These are phyloP conservation scores for Neogale vison DNA, from an alignment of 2,113 vertebrate genomes.

Conservation along the genomic window DNA sequence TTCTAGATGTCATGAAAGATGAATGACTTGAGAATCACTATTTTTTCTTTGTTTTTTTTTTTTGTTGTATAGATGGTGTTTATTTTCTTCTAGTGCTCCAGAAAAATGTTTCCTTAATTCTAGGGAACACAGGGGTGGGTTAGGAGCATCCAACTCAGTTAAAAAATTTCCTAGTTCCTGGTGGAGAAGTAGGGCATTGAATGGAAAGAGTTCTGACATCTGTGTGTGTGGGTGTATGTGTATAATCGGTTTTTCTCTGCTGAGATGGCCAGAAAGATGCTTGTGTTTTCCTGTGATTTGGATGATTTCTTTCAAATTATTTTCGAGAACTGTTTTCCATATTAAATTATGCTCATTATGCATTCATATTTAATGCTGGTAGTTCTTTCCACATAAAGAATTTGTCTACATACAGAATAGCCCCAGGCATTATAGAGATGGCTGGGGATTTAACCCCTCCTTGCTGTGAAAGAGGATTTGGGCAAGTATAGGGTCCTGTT, in stretches of 20 bases:
- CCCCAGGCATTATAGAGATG: neutral
- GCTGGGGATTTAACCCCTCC: neutral
- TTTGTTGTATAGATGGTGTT: neutral
- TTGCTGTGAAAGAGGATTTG: neutral
- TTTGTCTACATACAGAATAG: neutral
- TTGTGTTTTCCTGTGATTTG: neutral
- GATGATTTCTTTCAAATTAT: conserved; percentile 19
- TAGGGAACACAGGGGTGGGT: neutral
- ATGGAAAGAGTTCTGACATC: neutral
- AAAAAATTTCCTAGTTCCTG: neutral
- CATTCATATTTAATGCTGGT: neutral
- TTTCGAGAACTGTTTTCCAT: conserved; percentile 26
- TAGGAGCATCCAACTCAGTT: neutral
- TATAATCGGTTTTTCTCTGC: neutral
- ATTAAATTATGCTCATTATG: conserved; percentile 1
- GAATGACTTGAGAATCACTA: neutral
- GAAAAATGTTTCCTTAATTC: neutral
- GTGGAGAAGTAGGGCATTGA: neutral
- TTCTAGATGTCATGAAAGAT: neutral
- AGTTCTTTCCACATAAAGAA: conserved; percentile 19
- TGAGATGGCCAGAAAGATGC: neutral
- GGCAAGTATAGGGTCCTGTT: neutral
- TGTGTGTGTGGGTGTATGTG: neutral
- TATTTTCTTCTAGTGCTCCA: neutral
- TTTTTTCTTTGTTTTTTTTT: conserved; percentile 41